Percentiles rank a stretch among this genome's conserved stretches.
Conservation (phyloP, 53 echinoderm and acorn worm species). For the Actinopyga echinites region DNA sequence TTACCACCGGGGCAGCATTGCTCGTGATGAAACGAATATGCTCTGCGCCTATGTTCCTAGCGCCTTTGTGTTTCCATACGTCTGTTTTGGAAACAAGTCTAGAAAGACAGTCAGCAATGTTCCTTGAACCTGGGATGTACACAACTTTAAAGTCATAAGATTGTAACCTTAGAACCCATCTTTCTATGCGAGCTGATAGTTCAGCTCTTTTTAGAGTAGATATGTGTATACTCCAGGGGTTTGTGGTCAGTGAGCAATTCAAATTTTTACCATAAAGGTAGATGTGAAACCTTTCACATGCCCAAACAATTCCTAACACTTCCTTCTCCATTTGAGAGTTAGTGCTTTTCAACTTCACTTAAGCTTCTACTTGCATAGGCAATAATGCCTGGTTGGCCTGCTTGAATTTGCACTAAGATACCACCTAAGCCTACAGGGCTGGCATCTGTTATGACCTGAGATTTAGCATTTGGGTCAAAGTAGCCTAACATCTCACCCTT, state of each 20-base stretch:
- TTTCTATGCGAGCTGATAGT: constrained; percentile 57
- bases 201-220: constrained; percentile 47
- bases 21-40: constrained; percentile 58
- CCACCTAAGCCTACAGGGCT: constrained; percentile 73
- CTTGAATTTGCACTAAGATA: constrained; percentile 55
- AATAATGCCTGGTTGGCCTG: constrained; percentile 24
- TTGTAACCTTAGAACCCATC: constrained; percentile 56
- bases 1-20: constrained; percentile 46
- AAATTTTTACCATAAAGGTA: constrained; percentile 49
- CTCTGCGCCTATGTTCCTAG: constrained; percentile 26
- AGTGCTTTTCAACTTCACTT: constrained; percentile 14
- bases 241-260: constrained; percentile 59
- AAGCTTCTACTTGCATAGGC: constrained; percentile 53
- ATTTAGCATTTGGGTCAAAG: constrained; percentile 52
- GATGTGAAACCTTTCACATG: constrained; percentile 53
- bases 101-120: constrained; percentile 57
- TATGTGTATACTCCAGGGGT: constrained; percentile 54
- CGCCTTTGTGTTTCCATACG: not conserved
- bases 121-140: constrained; percentile 44
- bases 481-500: constrained; percentile 47
- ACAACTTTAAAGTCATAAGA: constrained; percentile 61
- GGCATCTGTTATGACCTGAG: constrained; percentile 56
- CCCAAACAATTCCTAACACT: constrained; percentile 56
- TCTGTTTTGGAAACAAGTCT: constrained; percentile 31
- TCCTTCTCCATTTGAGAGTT: constrained; percentile 42